Conservation (phyloP, 2,797 vertebrate genomes). For the Muscicapa striata region DNA sequence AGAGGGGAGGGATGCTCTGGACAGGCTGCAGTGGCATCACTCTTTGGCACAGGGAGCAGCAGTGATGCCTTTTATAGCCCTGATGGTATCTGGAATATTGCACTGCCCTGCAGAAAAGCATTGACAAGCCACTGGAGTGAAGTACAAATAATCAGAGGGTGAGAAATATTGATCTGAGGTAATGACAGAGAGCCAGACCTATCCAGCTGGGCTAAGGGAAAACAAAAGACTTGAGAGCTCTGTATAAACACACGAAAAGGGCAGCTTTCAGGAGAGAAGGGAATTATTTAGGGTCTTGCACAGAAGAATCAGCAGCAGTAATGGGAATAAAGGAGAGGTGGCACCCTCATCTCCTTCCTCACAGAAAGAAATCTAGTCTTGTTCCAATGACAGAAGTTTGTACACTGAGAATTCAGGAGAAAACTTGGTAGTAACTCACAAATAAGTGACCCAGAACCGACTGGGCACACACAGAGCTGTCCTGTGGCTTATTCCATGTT, state of each 20-base stretch:
- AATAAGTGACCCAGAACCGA: background rate
- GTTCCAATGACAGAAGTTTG: background rate
- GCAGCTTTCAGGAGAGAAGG: background rate
- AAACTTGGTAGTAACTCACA: background rate
- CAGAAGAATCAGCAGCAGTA: background rate
- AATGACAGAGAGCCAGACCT: background rate
- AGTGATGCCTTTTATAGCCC: background rate
- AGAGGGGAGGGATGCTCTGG: background rate
- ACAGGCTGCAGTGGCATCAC: background rate
- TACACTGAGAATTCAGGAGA: background rate
- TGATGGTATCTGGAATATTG: background rate
- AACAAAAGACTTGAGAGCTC: background rate
- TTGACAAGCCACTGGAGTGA: background rate
- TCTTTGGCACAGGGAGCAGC: background rate
- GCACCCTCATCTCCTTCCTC: background rate
- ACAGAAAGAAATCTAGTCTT: background rate
- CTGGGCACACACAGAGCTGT: background rate
- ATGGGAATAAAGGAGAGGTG: background rate
- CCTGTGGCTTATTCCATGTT: background rate
- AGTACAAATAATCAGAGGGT: conserved; percentile 7
- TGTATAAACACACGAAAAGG: background rate
- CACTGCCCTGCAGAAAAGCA: background rate
- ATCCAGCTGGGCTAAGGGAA: background rate
- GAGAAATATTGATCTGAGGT: conserved; percentile 14
- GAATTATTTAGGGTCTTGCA: background rate